Conservation (phyloP, 92 coral and sea anemone genomes). For the Muricea muricata region DNA sequence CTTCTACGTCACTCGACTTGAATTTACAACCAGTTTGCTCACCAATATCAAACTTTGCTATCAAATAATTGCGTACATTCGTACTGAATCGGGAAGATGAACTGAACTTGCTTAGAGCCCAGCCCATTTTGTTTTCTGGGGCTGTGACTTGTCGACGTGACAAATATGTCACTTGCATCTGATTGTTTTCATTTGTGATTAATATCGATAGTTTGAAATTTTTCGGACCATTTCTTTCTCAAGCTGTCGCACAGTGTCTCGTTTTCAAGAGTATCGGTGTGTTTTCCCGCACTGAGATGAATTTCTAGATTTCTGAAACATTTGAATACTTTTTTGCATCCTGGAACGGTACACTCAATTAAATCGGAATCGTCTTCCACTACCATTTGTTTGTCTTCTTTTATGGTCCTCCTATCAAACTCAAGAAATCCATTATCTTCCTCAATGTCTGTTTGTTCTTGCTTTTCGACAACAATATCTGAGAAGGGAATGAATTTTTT, state of each 20-base stretch:
- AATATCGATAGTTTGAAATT: slow-evolving; percentile 2
- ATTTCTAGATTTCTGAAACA: slow-evolving; percentile 32
- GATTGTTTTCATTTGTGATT: too few relatives aligned
- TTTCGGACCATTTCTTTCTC: slow-evolving; percentile 20
- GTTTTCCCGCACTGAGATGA: slow-evolving; percentile 23
- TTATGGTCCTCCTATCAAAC: neutral
- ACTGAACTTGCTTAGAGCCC: slow-evolving; percentile 46
- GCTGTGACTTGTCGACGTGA: neutral
- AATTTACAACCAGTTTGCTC: slow-evolving; percentile 30
- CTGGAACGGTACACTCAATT: slow-evolving; percentile 46
- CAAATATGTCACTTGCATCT: neutral
- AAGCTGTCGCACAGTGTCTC: slow-evolving; percentile 10
- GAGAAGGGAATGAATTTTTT: slow-evolving; percentile 33
- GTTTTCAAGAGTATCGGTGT: neutral
- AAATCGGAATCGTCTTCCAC: neutral
- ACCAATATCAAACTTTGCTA: slow-evolving; percentile 35
- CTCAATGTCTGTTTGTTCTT: slow-evolving; percentile 32
- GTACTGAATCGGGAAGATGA: slow-evolving; percentile 37
- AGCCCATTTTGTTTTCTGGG: neutral
- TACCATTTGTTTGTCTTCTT: neutral
- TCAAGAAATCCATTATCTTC: neutral
- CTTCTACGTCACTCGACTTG: slow-evolving; percentile 23
- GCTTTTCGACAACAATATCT: slow-evolving; percentile 7
- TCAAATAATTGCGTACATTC: slow-evolving; percentile 23
- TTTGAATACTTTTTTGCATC: slow-evolving; percentile 32